Evolutionary conservation across 2,888 invertebrate genomes (phyloP).

Genomic region (Drosophila tripunctata): DNA sequence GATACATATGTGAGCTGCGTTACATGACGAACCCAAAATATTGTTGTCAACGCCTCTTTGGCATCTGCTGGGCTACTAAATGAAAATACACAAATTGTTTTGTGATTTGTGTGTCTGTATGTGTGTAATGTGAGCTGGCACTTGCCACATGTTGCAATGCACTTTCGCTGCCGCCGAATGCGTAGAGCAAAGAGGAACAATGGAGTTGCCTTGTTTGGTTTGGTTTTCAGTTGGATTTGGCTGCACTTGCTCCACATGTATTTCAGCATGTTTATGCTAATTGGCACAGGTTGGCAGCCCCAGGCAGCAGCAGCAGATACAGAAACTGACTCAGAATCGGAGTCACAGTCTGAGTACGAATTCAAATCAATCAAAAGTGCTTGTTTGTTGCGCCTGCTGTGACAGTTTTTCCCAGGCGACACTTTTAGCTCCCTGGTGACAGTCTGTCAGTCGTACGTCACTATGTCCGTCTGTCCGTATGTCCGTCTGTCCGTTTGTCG

Average conservation of each 20-base stretch:
- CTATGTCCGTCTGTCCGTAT: background rate
- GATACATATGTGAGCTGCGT: conserved; percentile 32
- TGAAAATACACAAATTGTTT: conserved; percentile 42
- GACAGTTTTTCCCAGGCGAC: conserved; percentile 61
- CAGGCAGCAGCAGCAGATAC: background rate
- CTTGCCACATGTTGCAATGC: conserved; percentile 47
- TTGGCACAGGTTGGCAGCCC: conserved; percentile 74
- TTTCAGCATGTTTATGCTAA: conserved; percentile 74
- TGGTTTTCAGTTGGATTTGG: background rate
- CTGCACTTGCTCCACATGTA: conserved; percentile 73
- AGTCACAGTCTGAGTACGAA: conserved; percentile 4
- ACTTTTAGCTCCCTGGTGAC: conserved; percentile 48
- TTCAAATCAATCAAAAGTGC: conserved; percentile 76
- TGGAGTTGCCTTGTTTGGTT: conserved; percentile 54
- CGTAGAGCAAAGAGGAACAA: conserved; percentile 40
- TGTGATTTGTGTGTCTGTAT: conserved; percentile 24
- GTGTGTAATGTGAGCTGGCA: conserved; percentile 43
- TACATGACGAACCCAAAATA: conserved; percentile 10
- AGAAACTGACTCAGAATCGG: background rate
- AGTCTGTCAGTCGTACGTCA: conserved; percentile 19
- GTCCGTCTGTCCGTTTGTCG: conserved; percentile 1
- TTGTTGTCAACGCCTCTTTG: conserved; percentile 62
- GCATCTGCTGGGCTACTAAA: conserved; percentile 44
- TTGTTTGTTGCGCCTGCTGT: conserved; percentile 64
- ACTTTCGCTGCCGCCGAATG: conserved; percentile 56